phyloP scores from a whole-genome alignment of 2,113 vertebrate species.

The Orthonyx spaldingii region DNA sequence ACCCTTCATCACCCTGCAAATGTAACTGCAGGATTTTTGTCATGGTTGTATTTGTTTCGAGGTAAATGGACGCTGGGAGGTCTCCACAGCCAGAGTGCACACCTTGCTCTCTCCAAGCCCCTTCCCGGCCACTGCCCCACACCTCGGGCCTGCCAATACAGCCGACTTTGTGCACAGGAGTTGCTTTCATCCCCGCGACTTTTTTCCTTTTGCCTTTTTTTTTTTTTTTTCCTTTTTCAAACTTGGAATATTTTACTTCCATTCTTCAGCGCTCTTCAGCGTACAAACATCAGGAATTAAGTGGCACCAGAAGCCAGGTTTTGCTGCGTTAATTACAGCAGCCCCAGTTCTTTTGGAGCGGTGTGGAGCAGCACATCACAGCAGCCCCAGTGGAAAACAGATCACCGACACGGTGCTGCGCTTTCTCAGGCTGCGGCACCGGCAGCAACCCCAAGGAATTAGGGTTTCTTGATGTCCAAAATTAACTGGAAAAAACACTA shows the following conservation, averaged over 20 bases:
- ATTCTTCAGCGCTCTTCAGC: conserved; percentile 22
- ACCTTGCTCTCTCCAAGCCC: background rate
- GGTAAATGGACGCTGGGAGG: background rate
- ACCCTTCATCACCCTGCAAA: background rate
- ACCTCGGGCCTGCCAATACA: background rate
- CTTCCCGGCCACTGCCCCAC: background rate
- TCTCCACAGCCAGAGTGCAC: background rate
- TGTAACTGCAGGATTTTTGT: background rate
- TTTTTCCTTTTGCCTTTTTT: background rate
- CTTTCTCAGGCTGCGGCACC: background rate
- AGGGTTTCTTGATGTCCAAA: conserved; percentile 6
- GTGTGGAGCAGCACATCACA: background rate
- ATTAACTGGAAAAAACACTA: background rate
- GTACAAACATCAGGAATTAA: conserved; percentile 56
- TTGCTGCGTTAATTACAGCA: conserved; percentile 70
- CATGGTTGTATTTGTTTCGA: background rate
- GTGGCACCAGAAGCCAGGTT: conserved; percentile 66
- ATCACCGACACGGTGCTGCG: background rate
- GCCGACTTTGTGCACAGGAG: background rate
- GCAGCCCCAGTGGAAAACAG: conserved; percentile 61
- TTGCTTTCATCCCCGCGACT: background rate
- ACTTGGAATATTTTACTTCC: conserved; percentile 42
- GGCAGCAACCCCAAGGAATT: conserved; percentile 3
- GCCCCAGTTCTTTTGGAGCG: conserved; percentile 56
- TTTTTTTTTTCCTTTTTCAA: background rate